These are phyloP conservation scores for Eledona agricola DNA, from an alignment of 2,888 invertebrate genomes.

Conservation along the genomic window DNA sequence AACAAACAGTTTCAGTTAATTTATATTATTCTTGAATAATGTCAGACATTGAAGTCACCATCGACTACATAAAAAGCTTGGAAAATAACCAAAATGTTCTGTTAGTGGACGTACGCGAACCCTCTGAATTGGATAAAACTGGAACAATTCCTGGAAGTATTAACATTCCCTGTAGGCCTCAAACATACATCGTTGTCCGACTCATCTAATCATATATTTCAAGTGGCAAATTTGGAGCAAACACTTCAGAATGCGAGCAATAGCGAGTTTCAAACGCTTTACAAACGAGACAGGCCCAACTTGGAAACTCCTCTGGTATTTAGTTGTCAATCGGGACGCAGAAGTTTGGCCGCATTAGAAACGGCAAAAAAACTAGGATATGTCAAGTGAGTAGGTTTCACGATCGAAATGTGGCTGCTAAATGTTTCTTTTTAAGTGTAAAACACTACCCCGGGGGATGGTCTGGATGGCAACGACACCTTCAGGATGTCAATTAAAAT, in stretches of 20 bases:
- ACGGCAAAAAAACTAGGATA: constrained; percentile 68
- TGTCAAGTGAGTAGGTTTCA: constrained; percentile 64
- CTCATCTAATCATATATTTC: constrained; percentile 46
- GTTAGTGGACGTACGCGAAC: constrained; percentile 81
- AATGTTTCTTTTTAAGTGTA: constrained; percentile 46
- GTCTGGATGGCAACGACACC: constrained; percentile 24
- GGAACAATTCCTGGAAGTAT: constrained; percentile 78
- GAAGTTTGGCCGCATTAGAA: constrained; percentile 71
- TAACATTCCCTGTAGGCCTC: constrained; percentile 74
- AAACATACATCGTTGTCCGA: constrained; percentile 6
- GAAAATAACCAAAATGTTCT: constrained; percentile 63
- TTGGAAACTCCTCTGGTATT: constrained; percentile 70
- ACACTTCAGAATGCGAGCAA: constrained; percentile 63
- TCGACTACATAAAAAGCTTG: constrained; percentile 64
- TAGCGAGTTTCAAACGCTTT: constrained; percentile 67
- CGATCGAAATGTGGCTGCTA: constrained; percentile 8
- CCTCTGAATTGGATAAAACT: constrained; percentile 73
- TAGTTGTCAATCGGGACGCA: constrained; percentile 73
- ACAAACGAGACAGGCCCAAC: constrained; percentile 68
- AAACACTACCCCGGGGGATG: constrained; percentile 47
- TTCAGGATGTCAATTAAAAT: constrained; percentile 1
- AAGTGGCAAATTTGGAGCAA: constrained; percentile 66
- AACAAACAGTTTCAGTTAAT: no score
- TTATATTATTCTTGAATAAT: constrained; percentile 6
- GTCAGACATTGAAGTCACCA: constrained; percentile 44